These are phyloP conservation scores for Aphelocoma californica DNA, from an alignment of 2,797 vertebrate species.

Conservation along the genomic window DNA sequence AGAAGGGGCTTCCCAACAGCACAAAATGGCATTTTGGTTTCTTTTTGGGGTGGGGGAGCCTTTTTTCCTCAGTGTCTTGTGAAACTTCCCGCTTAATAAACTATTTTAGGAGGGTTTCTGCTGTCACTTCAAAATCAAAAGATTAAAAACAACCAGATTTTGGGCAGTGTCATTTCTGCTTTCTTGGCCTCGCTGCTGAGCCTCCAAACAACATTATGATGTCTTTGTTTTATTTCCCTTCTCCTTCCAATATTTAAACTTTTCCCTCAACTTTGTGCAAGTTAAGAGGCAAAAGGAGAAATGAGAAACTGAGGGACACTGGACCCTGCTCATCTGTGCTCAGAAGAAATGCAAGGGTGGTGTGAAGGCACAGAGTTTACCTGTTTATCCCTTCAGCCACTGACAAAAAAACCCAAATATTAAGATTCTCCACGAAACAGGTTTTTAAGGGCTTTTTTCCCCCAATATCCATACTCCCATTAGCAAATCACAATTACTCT, in stretches of 20 bases:
- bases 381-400: background rate
- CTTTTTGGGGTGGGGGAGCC: background rate
- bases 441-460: background rate
- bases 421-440: background rate
- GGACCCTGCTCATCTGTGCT: background rate
- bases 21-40: background rate
- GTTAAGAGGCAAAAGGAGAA: background rate
- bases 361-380: background rate
- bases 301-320: background rate
- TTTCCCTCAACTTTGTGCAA: background rate
- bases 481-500: background rate
- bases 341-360: background rate
- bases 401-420: accelerated
- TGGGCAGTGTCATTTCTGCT: background rate
- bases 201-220: background rate
- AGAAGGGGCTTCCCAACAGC: accelerated
- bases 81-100: background rate
- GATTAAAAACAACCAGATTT: background rate
- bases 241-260: background rate
- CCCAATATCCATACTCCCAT: background rate
- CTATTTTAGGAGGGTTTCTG: background rate
- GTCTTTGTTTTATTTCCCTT: background rate
- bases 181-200: background rate
- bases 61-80: background rate
- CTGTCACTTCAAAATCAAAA: background rate